Evolutionary conservation across 2,888 invertebrate species (phyloP).

Genomic region (Biston stratarius): DNA sequence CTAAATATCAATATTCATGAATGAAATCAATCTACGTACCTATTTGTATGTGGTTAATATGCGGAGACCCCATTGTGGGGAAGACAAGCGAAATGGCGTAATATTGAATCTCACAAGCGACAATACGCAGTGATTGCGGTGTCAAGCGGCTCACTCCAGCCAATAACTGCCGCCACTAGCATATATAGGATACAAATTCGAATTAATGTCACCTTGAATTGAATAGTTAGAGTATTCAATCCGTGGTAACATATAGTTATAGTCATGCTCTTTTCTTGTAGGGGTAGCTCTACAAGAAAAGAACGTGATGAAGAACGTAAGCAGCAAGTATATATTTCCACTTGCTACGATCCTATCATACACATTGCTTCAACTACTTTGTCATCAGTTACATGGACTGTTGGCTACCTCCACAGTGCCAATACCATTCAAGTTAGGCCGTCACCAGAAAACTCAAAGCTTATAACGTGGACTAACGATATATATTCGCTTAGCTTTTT

Average conservation of each 20-base stretch:
- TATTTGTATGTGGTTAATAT: conserved; percentile 12
- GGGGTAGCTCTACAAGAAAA: neutral
- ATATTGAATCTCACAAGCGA: conserved; percentile 57
- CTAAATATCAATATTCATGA: neutral
- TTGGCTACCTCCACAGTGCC: too few species aligned
- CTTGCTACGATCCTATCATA: too few species aligned
- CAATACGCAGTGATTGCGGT: conserved; percentile 58
- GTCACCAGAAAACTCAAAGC: too few species aligned
- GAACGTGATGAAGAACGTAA: too few species aligned
- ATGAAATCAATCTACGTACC: neutral
- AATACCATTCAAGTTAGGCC: too few species aligned
- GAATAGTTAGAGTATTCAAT: neutral
- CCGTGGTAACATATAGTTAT: too few species aligned
- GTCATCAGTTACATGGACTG: too few species aligned
- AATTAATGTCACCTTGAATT: neutral
- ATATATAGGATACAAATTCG: conserved; percentile 2
- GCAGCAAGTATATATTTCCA: too few species aligned
- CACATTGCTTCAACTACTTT: too few species aligned
- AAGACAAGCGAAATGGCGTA: conserved; percentile 32
- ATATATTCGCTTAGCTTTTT: too few species aligned
- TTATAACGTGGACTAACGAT: too few species aligned
- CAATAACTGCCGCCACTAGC: conserved; percentile 42
- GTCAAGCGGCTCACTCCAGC: conserved; percentile 45
- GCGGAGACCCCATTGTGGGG: conserved; percentile 4
- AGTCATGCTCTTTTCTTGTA: too few species aligned